Evolutionary conservation across 2,888 invertebrate genomes (phyloP), one percentile per base, ranked within the genome.

Genomic region (Plagodis pulveraria): DNA sequence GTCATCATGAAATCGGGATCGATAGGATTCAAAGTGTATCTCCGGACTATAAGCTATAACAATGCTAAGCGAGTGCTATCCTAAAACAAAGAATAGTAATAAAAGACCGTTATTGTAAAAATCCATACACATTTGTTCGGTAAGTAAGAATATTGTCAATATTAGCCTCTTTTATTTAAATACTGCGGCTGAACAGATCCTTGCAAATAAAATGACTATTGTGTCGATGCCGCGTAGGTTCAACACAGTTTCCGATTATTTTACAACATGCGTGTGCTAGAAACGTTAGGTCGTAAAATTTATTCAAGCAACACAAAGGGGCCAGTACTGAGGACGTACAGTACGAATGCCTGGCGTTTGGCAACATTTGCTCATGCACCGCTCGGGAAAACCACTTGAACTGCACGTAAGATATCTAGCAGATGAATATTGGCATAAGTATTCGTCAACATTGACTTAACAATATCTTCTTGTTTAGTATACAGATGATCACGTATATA

Each of bases 271-370:
- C 67, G 65, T 76, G 87, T 82, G 83, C 88, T 79, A 89, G 82
- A 87, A 84, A 85, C 80, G 70, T 51, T 70, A 55, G 62, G 79
- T 84, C 88, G 86, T 90, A 89, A 91, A 91, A 84, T 77, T 73
- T 86, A 82, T 84, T 84, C 82, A 83, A 77, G 72, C 77, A 75
- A 81, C 70, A 84, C 84, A 86, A 84, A 78, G 83, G 77, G 78
- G 81, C 80, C 77, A 74, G 64, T 63, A 69, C 60, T 65, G 65
- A 65, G 66, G 67, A 51, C 58, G 12, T 42, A 12, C 42, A 44
- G 47, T 51, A 53, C 58, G 45, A 52, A 57, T 55, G 60, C 55
- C 58, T 62, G 63, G 66, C 58, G 70, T 85, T 81, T 79, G 71
- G 84, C 82, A 85, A 84, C 72, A 62, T 70, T 75, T 63, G 56